phyloP scores from a whole-genome alignment of 2,797 vertebrate species.

The Gastrophryne carolinensis region DNA sequence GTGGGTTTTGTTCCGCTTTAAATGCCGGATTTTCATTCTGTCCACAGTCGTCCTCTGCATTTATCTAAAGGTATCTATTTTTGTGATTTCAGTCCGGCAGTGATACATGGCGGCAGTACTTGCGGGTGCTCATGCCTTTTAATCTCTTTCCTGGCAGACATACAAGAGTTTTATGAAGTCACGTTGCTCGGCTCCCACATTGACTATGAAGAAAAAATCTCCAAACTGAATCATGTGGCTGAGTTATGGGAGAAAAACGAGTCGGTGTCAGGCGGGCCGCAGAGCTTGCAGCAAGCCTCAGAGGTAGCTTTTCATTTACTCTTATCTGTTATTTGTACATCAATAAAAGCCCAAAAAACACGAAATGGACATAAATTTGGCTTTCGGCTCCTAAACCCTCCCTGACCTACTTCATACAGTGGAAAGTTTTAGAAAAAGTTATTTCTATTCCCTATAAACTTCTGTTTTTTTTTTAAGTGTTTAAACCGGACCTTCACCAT shows the following conservation, averaged over 20 bases:
- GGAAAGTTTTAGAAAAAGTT: no score
- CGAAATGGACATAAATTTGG: no score
- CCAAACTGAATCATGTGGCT: conserved; percentile 85
- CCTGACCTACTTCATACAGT: no score
- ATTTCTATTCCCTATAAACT: no score
- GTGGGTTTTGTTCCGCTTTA: no score
- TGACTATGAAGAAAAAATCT: conserved; percentile 86
- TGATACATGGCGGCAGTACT: background rate
- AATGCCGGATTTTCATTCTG: no score
- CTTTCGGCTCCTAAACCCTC: no score
- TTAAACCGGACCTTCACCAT: no score
- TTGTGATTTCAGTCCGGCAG: no score
- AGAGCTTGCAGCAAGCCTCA: conserved; percentile 63
- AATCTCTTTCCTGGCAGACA: conserved; percentile 75
- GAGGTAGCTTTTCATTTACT: conserved; percentile 70
- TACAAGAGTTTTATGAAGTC: conserved; percentile 95
- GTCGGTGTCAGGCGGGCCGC: conserved; percentile 58
- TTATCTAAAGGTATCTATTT: no score
- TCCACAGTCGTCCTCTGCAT: no score
- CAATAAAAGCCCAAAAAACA: background rate
- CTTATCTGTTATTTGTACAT: background rate
- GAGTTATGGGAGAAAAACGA: conserved; percentile 84
- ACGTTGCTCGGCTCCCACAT: conserved; percentile 89
- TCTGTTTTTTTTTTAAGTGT: no score
- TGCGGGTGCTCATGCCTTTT: background rate